Evolutionary conservation across 2,113 vertebrate species (phyloP).

Genomic region (Eonycteris spelaea): DNA sequence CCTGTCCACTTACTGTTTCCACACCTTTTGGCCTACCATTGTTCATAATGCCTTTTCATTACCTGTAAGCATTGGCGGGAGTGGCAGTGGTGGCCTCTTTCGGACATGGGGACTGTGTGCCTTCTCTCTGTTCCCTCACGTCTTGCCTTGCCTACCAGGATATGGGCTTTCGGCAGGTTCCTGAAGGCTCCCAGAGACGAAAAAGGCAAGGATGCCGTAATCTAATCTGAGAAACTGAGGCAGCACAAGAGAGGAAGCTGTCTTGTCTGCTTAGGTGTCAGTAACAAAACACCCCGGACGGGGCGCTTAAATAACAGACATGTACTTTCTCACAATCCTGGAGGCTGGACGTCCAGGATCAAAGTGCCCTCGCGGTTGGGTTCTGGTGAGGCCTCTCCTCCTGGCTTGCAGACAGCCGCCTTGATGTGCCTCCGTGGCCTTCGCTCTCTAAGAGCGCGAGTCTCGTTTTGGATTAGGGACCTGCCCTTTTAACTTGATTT

Average conservation of each 20-base stretch:
- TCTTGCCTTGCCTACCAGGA: background rate
- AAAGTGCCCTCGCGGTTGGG: background rate
- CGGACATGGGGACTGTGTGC: background rate
- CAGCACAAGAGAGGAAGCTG: accelerated
- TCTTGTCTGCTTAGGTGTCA: background rate
- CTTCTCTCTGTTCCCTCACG: background rate
- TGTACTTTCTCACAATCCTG: background rate
- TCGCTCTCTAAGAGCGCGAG: background rate
- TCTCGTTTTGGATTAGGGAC: background rate
- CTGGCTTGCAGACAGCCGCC: background rate
- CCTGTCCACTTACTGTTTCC: background rate
- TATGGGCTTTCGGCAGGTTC: background rate
- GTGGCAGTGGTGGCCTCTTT: background rate
- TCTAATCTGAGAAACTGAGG: background rate
- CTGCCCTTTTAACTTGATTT: background rate
- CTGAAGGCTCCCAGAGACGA: background rate
- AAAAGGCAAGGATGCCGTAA: background rate
- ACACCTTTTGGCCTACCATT: background rate
- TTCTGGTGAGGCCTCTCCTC: background rate
- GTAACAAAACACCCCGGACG: background rate
- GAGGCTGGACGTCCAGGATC: background rate
- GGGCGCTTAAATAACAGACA: background rate
- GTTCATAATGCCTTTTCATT: background rate
- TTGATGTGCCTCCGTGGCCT: accelerated
- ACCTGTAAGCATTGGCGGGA: background rate